A percentile compares a stretch with the other conserved stretches of the same genome.
phyloP scores from a whole-genome alignment of 2,888 invertebrate species.

The Polia nebulosa region DNA sequence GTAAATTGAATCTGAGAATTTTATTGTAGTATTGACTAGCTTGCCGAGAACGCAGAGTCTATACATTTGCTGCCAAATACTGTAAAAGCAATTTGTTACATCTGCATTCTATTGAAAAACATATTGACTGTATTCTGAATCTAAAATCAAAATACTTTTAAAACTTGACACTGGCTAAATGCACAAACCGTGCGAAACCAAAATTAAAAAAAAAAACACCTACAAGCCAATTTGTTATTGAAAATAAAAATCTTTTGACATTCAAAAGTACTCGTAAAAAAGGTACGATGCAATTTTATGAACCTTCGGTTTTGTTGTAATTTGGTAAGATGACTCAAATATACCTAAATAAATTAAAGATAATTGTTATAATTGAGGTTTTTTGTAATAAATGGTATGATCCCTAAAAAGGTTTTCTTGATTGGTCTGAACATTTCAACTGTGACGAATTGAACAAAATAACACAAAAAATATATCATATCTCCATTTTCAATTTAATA shows the following conservation, averaged over 20 bases:
- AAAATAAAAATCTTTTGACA: conserved; percentile 51
- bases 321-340: conserved; percentile 10
- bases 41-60: too few relatives aligned
- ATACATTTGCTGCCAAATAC: too few relatives aligned
- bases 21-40: too few relatives aligned
- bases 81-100: too few relatives aligned
- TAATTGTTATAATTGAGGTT: conserved; percentile 5
- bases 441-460: neutral
- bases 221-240: conserved; percentile 31
- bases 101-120: too few relatives aligned
- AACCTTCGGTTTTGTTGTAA: conserved; percentile 29
- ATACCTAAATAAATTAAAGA: conserved; percentile 8
- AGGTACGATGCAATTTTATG: conserved; percentile 36
- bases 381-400: neutral
- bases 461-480: neutral
- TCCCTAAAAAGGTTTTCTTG: neutral
- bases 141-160: too few relatives aligned
- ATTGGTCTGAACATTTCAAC: neutral
- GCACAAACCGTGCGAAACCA: too few relatives aligned
- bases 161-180: too few relatives aligned
- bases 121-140: too few relatives aligned
- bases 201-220: too few relatives aligned
- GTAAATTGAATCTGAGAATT: too few relatives aligned
- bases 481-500: too few relatives aligned
- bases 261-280: conserved; percentile 51